Evolutionary conservation across 2,888 invertebrate species (phyloP), one percentile per base, ranked within the genome.

Genomic region (Amblyjoppa fuscipennis): DNA sequence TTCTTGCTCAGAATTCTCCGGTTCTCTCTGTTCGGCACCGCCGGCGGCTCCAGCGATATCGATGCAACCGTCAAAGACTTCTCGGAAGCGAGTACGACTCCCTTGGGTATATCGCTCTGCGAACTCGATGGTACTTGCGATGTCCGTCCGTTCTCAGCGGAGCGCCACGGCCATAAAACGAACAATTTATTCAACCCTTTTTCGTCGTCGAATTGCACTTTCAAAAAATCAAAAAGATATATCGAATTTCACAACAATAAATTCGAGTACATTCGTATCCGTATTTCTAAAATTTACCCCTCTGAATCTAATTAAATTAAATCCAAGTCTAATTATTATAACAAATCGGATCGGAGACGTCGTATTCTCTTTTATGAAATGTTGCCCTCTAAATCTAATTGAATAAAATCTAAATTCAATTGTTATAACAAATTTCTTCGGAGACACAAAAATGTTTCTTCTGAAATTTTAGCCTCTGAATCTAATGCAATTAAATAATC

Each of bases 1-100:
- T 68, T 64, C 45, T 71, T 38, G 53, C 66, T 41, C 20, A 28
- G 41, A 31, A 16, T 38, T 51, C 41, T 59, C 20, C n/a, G 13
- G 53, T 66, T 11, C 5, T 41, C 59, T 25, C 28, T 13, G 59
- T 25, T 59, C 53, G n/a, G 53, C 59, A 59, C 13, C 25, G 41
- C 16, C 51, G 5, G 3, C 13, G 20, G 13, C 51, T 34, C 25
- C 34, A 25, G 28, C 74, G 76, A 77, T 71, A 84, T 84, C 76
- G 77, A 81, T 77, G 77, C 81, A 81, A 81, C 73, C 76, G 83
- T 64, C 79, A 64, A 70, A 75, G 64, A 70, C 53, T 84, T 80
- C 83, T 84, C 64, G 64, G 83, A 84, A 84, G 31, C 13, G 45
- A 70, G 41, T 13, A 56, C 45, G 73, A 77, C 49, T 66, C 49